Evolutionary conservation across 1,140 invertebrate species (phyloP), one percentile per base, ranked within the genome.

Genomic region (Diorhabda sublineata): DNA sequence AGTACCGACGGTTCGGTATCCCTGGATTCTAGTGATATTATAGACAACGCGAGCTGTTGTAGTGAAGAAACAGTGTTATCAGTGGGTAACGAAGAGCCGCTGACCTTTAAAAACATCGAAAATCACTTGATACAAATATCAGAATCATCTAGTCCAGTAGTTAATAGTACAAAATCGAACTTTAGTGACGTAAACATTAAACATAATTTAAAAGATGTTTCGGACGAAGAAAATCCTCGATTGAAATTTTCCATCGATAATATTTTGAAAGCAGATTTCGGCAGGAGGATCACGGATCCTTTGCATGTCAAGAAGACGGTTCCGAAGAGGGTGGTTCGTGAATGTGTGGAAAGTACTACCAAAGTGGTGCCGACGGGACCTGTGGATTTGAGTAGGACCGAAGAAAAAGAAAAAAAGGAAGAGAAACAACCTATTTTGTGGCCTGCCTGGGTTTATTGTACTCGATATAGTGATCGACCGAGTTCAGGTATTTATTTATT

Each of bases 361-460:
- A 74, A 72, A 66, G 61, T 58, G n/a, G 26, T 26, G 26, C 26
- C 26, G 26, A 58, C 60, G 11, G 74, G 72, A 26, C 80, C 80
- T 8, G 80, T 80, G 42, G 79, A 71, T 72, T 75, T 81, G 45
- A 80, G 79, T 68, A 79, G 77, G 47, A 71, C 2, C 9, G 74
- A 73, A 61, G 67, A 74, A 64, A 1, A 68, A 64, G 69, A 64
- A 26, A 73, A 81, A 56, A 70, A 80, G 3, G 73, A 76, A 4
- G 81, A 83, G 68, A 71, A 72, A 56, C 77, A 79, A 61, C 84
- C 84, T 9, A 85, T 86, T 67, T 79, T 88, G 2, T 92, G 90
- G 87, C 92, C 92, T 1, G 91, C 94, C 1, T 96, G 95, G 94
- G 92, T 95, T 3, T 98, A 96, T 81, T 98, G 96, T 83, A 98